Evolutionary conservation across 2,888 invertebrate genomes (phyloP), one percentile per base, ranked within the genome.

Genomic region (Nipponacmea schrenckii): DNA sequence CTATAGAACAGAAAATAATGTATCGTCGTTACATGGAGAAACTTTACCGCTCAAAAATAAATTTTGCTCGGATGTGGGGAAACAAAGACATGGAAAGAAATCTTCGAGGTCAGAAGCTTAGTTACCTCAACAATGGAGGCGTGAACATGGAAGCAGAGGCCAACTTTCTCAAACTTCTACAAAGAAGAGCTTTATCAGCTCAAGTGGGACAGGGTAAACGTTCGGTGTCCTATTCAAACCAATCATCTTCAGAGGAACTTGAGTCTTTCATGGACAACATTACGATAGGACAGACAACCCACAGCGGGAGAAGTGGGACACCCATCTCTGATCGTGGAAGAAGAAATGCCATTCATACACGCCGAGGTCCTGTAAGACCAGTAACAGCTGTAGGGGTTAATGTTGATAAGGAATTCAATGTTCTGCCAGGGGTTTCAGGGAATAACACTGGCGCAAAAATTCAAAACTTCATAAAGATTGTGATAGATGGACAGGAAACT

Each of bases 381-480:
- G 71, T 66, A 5, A 70, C 74, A 12, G 67, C 69, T 31, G 44
- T 67, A 46, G 67, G 67, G 15, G 44, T 44, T 0, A 31, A 20
- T 14, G 24, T 66, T 44, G 64, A 67, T 14, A 62, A n/a, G 7
- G 46, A n/a, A 5, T 68, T 69, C 45, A 39, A 50, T 10, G 62
- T 66, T 26, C 14, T 65, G 31, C 70, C 65, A 14, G 50, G 26
- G 14, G 44, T 66, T 12, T 24, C 56, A 12, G 66, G 70, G 2
- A 45, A 56, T n/a, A 20, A 56, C 5, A 56, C 45, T 17, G 66
- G 44, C 39, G 66, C 48, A 20, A 63, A 69, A 27, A 44, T 56
- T 39, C 48, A 70, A 31, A 50, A 44, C 7, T 67, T 66, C 31
- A 39, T 39, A 39, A 39, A 39, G 10, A 39, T 39, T 39, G 39